A percentile compares a stretch with the other conserved stretches of the same genome.
phyloP scores from a whole-genome alignment of 2,113 vertebrate genomes.

The Lagenorhynchus albirostris region DNA sequence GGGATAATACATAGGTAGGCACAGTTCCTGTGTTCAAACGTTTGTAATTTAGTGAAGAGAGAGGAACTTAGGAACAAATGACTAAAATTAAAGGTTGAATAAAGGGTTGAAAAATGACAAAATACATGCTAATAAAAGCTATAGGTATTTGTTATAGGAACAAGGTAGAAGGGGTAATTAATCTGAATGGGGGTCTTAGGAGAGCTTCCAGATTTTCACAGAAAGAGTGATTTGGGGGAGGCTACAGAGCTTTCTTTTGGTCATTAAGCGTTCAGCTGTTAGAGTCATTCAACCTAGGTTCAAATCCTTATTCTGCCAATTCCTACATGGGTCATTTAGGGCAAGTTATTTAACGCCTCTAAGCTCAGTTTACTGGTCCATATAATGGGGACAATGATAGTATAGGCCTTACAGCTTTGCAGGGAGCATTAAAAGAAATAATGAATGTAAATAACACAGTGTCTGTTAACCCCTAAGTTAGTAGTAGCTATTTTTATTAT shows the following conservation, averaged over 20 bases:
- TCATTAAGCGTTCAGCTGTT: not conserved
- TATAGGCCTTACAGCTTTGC: not conserved
- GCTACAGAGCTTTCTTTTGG: fast-evolving
- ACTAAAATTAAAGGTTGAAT: not conserved
- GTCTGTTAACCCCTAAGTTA: not conserved
- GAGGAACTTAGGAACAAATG: not conserved
- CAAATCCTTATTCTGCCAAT: not conserved
- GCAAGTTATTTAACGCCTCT: too few relatives aligned
- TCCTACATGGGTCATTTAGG: not conserved
- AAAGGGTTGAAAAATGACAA: not conserved
- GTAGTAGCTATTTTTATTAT: too few relatives aligned
- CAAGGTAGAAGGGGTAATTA: not conserved
- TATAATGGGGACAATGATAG: fast-evolving
- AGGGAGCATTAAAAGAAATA: not conserved
- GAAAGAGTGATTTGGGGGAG: not conserved
- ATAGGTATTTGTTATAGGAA: not conserved
- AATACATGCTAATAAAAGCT: not conserved
- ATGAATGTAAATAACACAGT: not conserved
- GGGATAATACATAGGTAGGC: not conserved
- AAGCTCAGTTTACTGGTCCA: not conserved
- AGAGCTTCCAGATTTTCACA: not conserved
- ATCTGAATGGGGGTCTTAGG: not conserved
- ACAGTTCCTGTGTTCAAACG: not conserved
- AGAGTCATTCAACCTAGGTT: not conserved
- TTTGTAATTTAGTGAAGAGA: not conserved